Base-by-base conservation (phyloP, 2,113 vertebrate species). In the Crotalus helleri region DNA sequence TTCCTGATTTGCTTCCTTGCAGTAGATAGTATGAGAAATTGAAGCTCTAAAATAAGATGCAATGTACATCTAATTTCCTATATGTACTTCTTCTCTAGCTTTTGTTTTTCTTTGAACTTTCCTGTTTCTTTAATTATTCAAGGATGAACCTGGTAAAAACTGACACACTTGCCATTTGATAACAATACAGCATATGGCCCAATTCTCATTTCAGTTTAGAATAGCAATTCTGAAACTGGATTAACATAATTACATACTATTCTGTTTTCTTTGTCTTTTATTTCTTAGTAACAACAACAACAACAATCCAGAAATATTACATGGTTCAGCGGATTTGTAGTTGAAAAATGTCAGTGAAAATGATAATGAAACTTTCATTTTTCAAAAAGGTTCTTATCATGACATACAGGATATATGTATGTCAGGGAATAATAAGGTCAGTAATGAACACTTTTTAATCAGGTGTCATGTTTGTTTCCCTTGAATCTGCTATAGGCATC, bases 101-200 rank as follows among this genome's bases (percentile, higher is more conserved):
- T 57, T 24, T 89, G 24, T n/a, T 86, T 86, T 24, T 33, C 44
- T 51, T 33, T 59, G 17, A 39, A 86, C 85, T 69, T 55, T 88
- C 15, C n/a, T 39, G 74, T 55, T 33, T 44, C 33, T 92, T 89
- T 81, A 53, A 88, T 88, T 74, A 88, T 92, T 92, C 51, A 88
- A n/a, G 87, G 24, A 9, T 92, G 61, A 92, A 9, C 24, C 13
- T 39, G 87, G 59, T 61, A 87, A 92, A 92, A 92, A 15, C 87
- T 92, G 87, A 81, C 61, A 81, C 87, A 46, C 61, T 46, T 15
- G 8, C 49, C 61, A 89, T 89, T 81, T 92, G 69, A 92, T 92
- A 51, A 92, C 49, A 51, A 51, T 61, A 46, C 61, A 88, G 59
- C 12, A 15, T 49, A n/a, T 69, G 86, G 59, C 39, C 54, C 87